Conservation (phyloP, 1,140 invertebrate species). For the Nephila pilipes region DNA sequence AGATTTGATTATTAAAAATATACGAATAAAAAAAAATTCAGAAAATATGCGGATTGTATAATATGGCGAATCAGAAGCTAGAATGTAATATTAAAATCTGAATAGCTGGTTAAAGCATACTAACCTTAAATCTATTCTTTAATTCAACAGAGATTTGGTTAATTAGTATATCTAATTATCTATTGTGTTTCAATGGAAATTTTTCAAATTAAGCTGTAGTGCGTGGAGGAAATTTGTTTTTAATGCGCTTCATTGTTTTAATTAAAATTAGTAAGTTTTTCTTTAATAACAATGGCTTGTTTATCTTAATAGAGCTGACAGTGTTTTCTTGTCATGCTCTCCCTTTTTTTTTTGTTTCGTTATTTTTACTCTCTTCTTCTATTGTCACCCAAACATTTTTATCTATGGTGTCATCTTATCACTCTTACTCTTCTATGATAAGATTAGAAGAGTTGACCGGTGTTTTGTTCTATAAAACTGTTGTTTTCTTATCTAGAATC, state of each 20-base stretch:
- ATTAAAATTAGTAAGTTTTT: background rate
- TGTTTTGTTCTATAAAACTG: background rate
- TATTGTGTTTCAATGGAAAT: background rate
- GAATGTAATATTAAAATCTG: too few relatives aligned
- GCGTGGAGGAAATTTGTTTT: background rate
- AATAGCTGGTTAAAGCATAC: too few relatives aligned
- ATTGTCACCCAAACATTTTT: background rate
- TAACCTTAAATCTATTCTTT: background rate
- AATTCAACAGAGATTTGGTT: background rate
- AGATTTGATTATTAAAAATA: too few relatives aligned
- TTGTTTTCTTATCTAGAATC: background rate
- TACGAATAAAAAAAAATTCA: too few relatives aligned
- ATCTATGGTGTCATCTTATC: background rate
- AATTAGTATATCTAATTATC: background rate
- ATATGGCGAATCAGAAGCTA: too few relatives aligned
- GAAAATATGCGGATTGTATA: too few relatives aligned
- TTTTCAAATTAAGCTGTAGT: background rate
- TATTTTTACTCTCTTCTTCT: too few relatives aligned
- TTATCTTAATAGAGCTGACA: slow-evolving; percentile 18
- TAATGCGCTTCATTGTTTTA: background rate
- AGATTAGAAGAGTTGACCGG: background rate
- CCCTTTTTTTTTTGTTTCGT: too few relatives aligned
- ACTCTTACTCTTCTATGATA: background rate
- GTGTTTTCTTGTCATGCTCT: background rate
- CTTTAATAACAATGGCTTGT: background rate